Percentiles rank a stretch among this genome's conserved stretches.
Conservation (phyloP, 2,113 vertebrate genomes). For the Dissostichus mawsoni region DNA sequence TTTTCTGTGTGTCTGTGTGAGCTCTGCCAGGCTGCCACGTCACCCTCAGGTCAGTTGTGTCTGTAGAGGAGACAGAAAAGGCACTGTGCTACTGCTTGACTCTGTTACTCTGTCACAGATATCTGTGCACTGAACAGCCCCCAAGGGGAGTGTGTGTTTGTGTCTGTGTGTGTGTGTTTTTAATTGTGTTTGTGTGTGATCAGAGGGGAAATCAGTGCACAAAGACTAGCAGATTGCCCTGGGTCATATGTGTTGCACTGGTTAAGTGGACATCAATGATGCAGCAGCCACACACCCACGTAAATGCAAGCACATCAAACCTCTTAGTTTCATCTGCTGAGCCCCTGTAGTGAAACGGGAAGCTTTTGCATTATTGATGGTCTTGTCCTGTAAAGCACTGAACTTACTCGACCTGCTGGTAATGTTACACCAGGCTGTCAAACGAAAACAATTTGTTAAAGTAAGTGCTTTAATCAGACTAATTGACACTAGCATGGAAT, state of each 20-base stretch:
- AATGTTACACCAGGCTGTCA: constrained; percentile 47
- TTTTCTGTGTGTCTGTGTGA: constrained; percentile 13
- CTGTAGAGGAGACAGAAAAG: constrained; percentile 55
- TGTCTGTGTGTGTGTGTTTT: constrained; percentile 2
- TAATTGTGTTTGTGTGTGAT: constrained; percentile 1
- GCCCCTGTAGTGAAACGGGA: constrained; percentile 65
- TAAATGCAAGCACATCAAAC: constrained; percentile 50
- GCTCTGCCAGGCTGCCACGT: constrained; percentile 18
- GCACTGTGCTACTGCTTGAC: constrained; percentile 50
- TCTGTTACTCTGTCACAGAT: constrained; percentile 55
- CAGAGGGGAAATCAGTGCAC: constrained; percentile 62
- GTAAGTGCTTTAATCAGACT: constrained; percentile 51
- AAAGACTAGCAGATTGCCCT: constrained; percentile 48
- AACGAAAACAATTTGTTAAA: constrained; percentile 61
- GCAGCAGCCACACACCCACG: constrained; percentile 59
- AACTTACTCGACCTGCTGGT: constrained; percentile 49
- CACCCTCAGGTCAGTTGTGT: constrained; percentile 46
- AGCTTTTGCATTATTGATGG: constrained; percentile 72
- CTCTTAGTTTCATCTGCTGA: constrained; percentile 71
- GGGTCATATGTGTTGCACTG: constrained; percentile 57
- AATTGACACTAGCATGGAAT: constrained; percentile 13
- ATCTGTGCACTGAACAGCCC: constrained; percentile 52
- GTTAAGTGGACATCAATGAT: constrained; percentile 79
- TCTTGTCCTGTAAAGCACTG: constrained; percentile 66
- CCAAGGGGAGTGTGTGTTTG: background rate